Base-by-base conservation (phyloP, 2,113 vertebrate species). In the Carassius gibelio region DNA sequence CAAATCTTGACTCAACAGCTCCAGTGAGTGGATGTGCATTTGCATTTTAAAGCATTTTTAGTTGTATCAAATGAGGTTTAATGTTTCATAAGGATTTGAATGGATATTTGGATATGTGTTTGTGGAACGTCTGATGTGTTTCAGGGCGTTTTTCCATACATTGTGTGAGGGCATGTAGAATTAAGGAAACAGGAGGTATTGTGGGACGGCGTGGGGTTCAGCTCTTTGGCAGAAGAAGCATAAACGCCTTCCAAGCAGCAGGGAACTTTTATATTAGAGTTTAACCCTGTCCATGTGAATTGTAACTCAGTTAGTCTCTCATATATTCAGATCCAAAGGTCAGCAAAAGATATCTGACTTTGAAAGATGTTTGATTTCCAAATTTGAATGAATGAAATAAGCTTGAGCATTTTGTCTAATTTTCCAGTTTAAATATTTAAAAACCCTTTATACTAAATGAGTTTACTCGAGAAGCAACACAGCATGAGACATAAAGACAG, bases 171-270 rank as follows among this genome's bases (percentile, higher is more conserved):
- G 42, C 21, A 23, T 23, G 71, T n/a, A 74, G 71, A 42, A 13
- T 74, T 48, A 45, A 75, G 72, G 72, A 75, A 75, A 75, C 42
- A 8, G 42, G 72, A 75, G 72, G 72, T 23, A 50, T 75, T 75
- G 72, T 75, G 72, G 72, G 42, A 50, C n/a, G 42, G 13, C n/a
- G 11, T 14, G n/a, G 72, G 72, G 72, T 50, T 75, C 42, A 75
- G 42, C 45, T 48, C 42, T 50, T 75, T 75, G 72, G 72, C 72
- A 75, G 45, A 74, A 75, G 21, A 48, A 50, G 11, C 3, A 3
- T 4, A 50, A 26, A n/a, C 1, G 42, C 11, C n/a, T 75, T 75
- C 72, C 72, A 50, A 75, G 72, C 42, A 75, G 42, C 72, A 75
- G 42, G 42, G 72, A 75, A 26, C 42, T 75, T 75, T 75, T 75